phyloP scores from a whole-genome alignment of 2,888 invertebrate genomes.

The Sphaerophoria taeniata region DNA sequence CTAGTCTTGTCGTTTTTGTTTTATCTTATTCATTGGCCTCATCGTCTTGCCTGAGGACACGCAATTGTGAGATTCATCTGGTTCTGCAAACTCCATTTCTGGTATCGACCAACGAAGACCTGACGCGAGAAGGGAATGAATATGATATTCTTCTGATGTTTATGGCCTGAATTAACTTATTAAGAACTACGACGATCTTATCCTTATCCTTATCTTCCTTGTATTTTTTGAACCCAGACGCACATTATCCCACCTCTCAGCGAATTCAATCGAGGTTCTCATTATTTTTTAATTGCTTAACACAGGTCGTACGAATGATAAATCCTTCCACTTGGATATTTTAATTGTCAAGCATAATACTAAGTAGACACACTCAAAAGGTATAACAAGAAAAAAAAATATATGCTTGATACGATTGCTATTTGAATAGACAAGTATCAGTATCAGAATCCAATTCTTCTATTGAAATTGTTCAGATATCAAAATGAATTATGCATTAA shows the following conservation, averaged over 20 bases:
- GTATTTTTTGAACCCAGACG: constrained; percentile 21
- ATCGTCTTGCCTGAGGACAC: background rate
- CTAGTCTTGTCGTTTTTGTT: background rate
- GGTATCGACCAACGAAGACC: background rate
- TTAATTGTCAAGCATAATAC: constrained; percentile 5
- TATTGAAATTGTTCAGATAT: too few species aligned
- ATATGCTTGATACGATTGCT: too few species aligned
- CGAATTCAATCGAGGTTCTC: constrained; percentile 18
- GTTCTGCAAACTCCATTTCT: background rate
- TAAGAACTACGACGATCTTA: background rate
- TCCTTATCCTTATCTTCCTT: constrained; percentile 24
- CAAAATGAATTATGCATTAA: too few species aligned
- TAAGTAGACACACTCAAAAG: background rate
- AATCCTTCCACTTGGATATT: background rate
- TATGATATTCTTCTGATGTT: background rate
- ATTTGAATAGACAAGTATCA: too few species aligned
- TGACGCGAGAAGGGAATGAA: background rate
- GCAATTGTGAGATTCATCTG: background rate
- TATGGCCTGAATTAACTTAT: constrained; percentile 18
- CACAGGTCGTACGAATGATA: background rate
- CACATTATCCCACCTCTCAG: background rate
- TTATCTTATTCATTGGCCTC: background rate
- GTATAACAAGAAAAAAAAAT: background rate
- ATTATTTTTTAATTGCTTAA: constrained; percentile 24
- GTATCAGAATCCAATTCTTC: too few species aligned